These are phyloP conservation scores for Hirtodrosophila cameraria DNA, from an alignment of 2,888 invertebrate genomes.

Conservation along the genomic window DNA sequence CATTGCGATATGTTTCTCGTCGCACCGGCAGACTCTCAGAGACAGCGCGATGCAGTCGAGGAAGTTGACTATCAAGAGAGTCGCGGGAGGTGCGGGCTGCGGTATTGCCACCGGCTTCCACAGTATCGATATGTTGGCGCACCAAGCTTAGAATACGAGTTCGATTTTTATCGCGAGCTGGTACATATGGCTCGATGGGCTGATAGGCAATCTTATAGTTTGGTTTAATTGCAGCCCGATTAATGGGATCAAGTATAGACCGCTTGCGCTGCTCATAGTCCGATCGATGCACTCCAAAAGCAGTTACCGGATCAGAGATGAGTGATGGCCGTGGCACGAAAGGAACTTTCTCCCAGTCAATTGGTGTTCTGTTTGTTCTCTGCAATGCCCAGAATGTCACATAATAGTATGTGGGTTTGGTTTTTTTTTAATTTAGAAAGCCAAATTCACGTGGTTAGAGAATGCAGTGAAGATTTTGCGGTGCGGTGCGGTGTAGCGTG, in stretches of 20 bases:
- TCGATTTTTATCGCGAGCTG: constrained; percentile 88
- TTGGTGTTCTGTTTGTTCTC: constrained; percentile 85
- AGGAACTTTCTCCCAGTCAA: constrained; percentile 95
- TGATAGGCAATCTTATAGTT: constrained; percentile 86
- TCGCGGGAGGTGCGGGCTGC: constrained; percentile 86
- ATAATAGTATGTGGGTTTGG: constrained; percentile 40
- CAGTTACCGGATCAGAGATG: constrained; percentile 93
- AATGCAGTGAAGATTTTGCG: constrained; percentile 24
- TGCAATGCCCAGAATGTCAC: constrained; percentile 82
- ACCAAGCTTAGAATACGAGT: constrained; percentile 87
- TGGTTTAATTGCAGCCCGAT: constrained; percentile 87
- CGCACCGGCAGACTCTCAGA: constrained; percentile 75
- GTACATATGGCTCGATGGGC: constrained; percentile 88
- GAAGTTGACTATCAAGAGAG: constrained; percentile 88
- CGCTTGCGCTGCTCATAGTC: constrained; percentile 79
- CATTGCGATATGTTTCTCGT: constrained; percentile 77
- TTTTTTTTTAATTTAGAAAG: constrained; percentile 56
- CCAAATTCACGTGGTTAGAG: constrained; percentile 44
- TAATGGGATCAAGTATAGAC: constrained; percentile 85
- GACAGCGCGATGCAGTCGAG: constrained; percentile 85
- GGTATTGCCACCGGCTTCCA: constrained; percentile 86
- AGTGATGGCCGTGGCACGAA: constrained; percentile 93
- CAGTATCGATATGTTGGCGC: constrained; percentile 86
- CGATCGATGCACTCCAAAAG: constrained; percentile 89
- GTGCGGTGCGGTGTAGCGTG: constrained; percentile 27